Evolutionary conservation across 2,888 invertebrate genomes (phyloP).

Genomic region (Periphyllus acericola): DNA sequence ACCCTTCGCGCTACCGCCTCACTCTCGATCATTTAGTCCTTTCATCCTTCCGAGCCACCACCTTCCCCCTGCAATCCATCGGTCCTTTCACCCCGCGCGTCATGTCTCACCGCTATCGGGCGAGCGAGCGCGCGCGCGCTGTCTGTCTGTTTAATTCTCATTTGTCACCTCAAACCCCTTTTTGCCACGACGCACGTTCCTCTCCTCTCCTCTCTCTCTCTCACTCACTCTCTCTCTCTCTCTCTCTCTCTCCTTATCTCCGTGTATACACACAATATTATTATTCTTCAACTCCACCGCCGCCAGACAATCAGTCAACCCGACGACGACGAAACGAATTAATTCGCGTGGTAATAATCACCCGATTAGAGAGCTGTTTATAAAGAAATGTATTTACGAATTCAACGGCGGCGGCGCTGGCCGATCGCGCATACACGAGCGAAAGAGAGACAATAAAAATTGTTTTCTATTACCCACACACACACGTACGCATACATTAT

Average conservation of each 20-base stretch:
- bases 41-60: neutral
- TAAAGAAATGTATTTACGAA: neutral
- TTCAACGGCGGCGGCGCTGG: neutral
- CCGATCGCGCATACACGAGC: neutral
- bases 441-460: neutral
- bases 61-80: neutral
- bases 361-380: conserved; percentile 9
- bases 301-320: conserved; percentile 46
- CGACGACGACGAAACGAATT: conserved; percentile 32
- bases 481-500: neutral
- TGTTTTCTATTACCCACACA: neutral
- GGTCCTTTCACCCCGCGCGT: neutral
- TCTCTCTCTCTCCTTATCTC: neutral
- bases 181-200: conserved; percentile 20
- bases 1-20: conserved; percentile 20
- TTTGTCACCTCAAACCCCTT: conserved; percentile 58
- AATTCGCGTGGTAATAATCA: conserved; percentile 26
- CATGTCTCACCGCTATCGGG: neutral
- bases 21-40: neutral
- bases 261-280: neutral
- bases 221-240: neutral
- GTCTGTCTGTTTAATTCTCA: conserved; percentile 54
- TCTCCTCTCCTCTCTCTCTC: neutral
- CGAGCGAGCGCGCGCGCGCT: conserved; percentile 21
- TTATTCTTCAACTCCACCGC: neutral